Evolutionary conservation across 2,797 vertebrate genomes (phyloP), one percentile per base, ranked within the genome.

Genomic region (Myoxocephalus aenaeus): DNA sequence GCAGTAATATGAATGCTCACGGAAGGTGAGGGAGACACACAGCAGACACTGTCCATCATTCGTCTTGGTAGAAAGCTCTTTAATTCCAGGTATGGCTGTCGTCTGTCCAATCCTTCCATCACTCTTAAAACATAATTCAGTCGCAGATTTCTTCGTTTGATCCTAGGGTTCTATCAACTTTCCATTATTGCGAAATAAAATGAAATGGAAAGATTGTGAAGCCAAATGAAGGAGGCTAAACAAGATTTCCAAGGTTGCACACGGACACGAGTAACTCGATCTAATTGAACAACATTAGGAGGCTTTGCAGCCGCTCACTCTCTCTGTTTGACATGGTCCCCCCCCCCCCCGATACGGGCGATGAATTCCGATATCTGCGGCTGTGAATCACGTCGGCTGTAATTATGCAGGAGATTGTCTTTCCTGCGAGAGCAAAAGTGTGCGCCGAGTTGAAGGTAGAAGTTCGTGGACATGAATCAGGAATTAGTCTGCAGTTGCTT

Each of bases 311-410:
- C 34, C 34, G 34, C 29, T 38, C n/a, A 34, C 20, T 56, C 48
- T 54, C 50, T 67, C 46, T 50, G 50, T 79, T 65, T 58, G 44
- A 56, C 29, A 72, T 65, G 29, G 5, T n/a, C 29, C 29, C 29
- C 29, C 57, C 36, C 73, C 50, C 34, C 34, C 1, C 17, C 53
- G 61, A 64, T 68, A 22, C 62, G 70, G 65, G 7, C 1, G 1
- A 51, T 64, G 36, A 7, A 59, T 77, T 75, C 42, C 9, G 40
- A 62, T 74, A 54, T 64, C 34, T 65, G 22, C 56, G 50, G 69
- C 62, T 79, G 36, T 68, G 25, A 79, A 68, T 65, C 66, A 72
- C 22, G 64, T 56, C 56, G 50, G 69, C 62, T 70, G 12, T 56
- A 40, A 64, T 66, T 57, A 63, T 67, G 58, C 68, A 53, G 54